Evolutionary conservation across 2,888 invertebrate genomes (phyloP), one percentile per base, ranked within the genome.

Genomic region (Syrista parreyssii): DNA sequence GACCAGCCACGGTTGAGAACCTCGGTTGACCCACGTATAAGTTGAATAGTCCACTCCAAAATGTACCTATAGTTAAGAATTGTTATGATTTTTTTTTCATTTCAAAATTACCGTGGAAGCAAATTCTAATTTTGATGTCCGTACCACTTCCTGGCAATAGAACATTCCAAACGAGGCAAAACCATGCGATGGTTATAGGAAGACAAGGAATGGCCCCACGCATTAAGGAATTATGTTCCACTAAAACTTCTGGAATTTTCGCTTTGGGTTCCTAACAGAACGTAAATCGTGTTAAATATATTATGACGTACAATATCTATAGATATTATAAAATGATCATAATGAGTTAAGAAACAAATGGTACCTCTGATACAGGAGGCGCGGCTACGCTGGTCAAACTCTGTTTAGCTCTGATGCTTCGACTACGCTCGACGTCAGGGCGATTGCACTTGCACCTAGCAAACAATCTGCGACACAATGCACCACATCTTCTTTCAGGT

Each of bases 121-220:
- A 9, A 55, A 55, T 9, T 9, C 0, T 55, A 23, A 23, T 9
- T 23, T 23, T 55, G 2, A 6, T 6, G 23, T 55, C 9, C 92
- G 90, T 91, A 96, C 97, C 97, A 86, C 95, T 92, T 78, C 97
- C 97, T 0, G 97, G 97, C 75, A 96, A 90, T 80, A 97, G 88
- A 81, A 96, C 93, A 90, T 97, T 97, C 92, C 96, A 95, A 34
- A 97, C 90, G 76, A 98, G 94, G 89, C 98, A 98, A 89, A 97
- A 94, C 94, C 97, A 96, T 11, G 98, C 98, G 76, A 98, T 92
- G 75, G 95, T 95, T 12, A 96, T 92, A 0, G 98, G 98, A 88
- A 99, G 93, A 81, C 97, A 96, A 0, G 99, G 98, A 83, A 99
- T 97, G 40, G 98, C 98, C 34, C 96, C 97, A 84, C 96, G 96